Base-by-base conservation (phyloP, 2,113 vertebrate genomes). In the Petromus typicus region DNA sequence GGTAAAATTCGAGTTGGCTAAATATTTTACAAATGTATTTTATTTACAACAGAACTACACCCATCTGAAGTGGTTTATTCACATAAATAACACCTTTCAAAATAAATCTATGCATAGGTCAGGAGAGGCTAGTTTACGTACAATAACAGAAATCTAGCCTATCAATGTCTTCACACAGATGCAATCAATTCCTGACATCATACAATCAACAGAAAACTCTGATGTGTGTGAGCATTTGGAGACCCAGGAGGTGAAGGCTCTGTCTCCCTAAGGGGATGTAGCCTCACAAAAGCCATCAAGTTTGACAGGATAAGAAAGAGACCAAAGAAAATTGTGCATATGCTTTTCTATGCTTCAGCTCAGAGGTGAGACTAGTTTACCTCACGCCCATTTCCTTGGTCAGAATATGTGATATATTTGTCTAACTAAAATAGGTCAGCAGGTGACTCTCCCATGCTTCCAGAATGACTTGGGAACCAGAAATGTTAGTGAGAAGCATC, bases 21-120 rank as follows among this genome's bases (percentile, higher is more conserved):
- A 75, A 93, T 75, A 43, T 69, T 43, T 30, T 1, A 64, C 40
- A 83, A 13, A 14, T 61, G 23, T n/a, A 37, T 71, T 93, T 23
- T 76, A n/a, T 34, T 25, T 64, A 23, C 20, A n/a, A n/a, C 17
- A 83, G 18, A 93, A 27, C 11, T 87, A 89, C 45, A 78, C 71
- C 40, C 4, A 32, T 48, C 37, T 59, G 27, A 89, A 25, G n/a
- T 67, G 4, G 3, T 40, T 56, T 8, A 76, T 91, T 89, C 23
- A 91, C 1, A 76, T 80, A 71, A 93, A 90, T 27, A n/a, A 66
- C 2, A 25, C 63, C 91, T 93, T 94, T 84, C 69, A 75, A 87
- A 84, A 14, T 91, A 67, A 92, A 16, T 1, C 13, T 67, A 6
- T 64, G 1, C 67, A 17, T 76, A 83, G 75, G 3, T 90, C 51